These are phyloP conservation scores for Cnemophilus loriae DNA, from an alignment of 2,113 vertebrate genomes.

Conservation along the genomic window DNA sequence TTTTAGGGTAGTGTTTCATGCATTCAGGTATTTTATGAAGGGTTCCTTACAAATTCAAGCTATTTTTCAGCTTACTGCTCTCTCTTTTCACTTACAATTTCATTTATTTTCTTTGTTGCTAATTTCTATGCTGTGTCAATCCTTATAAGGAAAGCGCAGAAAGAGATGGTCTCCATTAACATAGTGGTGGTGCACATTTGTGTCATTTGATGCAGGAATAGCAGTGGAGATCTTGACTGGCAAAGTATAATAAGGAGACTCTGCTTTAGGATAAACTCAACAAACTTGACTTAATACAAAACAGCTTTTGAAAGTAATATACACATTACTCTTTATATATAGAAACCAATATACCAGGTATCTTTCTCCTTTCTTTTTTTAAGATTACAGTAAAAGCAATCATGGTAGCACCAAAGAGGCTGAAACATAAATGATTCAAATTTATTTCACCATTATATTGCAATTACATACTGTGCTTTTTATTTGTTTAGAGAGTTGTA, in stretches of 20 bases:
- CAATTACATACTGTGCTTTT: background rate
- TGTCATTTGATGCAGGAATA: background rate
- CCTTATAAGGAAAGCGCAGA: background rate
- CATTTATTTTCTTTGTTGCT: background rate
- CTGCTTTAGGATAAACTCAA: background rate
- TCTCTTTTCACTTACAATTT: background rate
- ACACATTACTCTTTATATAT: background rate
- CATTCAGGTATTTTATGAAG: background rate
- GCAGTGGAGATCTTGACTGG: background rate
- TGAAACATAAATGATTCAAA: background rate
- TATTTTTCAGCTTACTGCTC: background rate
- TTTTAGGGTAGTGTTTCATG: background rate
- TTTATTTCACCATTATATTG: background rate
- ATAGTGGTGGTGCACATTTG: accelerated
- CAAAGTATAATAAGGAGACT: background rate
- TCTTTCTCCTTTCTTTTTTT: background rate
- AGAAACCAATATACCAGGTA: background rate
- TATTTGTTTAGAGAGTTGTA: background rate
- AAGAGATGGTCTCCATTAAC: background rate
- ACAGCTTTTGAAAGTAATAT: background rate
- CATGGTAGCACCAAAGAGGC: background rate
- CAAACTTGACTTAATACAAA: background rate
- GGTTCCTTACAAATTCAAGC: background rate
- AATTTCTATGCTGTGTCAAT: background rate
- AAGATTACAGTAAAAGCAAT: background rate